Conservation (phyloP, 2,888 invertebrate species). For the Apamea anceps region DNA sequence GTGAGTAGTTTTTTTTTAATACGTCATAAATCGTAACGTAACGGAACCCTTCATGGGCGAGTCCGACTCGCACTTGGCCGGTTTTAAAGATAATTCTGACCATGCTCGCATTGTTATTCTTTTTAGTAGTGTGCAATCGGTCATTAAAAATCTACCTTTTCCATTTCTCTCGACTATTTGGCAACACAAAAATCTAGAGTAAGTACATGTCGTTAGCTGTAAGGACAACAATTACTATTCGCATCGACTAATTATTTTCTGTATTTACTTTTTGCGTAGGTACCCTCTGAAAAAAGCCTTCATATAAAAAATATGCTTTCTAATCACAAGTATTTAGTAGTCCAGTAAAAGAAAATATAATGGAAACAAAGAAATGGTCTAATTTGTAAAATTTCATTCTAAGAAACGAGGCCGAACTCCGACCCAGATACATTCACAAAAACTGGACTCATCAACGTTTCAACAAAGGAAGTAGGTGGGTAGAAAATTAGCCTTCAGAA, state of each 20-base stretch:
- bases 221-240: slow-evolving; percentile 13
- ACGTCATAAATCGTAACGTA: too few relatives aligned
- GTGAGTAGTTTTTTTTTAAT: too few relatives aligned
- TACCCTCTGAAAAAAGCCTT: not conserved
- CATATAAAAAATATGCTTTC: slow-evolving; percentile 19
- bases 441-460: slow-evolving; percentile 75
- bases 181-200: slow-evolving; percentile 14
- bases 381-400: slow-evolving; percentile 57
- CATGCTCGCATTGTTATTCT: not conserved
- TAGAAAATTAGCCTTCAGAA: slow-evolving; percentile 87
- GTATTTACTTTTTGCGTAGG: not conserved
- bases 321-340: slow-evolving; percentile 33
- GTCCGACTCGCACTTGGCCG: too few relatives aligned
- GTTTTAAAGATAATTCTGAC: not conserved
- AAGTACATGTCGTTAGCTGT: slow-evolving; percentile 9
- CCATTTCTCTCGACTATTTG: not conserved
- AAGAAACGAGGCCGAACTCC: slow-evolving; percentile 51
- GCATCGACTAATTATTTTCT: not conserved
- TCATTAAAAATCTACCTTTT: slow-evolving; percentile 5
- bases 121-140: slow-evolving; percentile 29
- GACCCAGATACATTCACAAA: slow-evolving; percentile 68
- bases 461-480: slow-evolving; percentile 80
- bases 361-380: slow-evolving; percentile 40
- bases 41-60: too few relatives aligned
- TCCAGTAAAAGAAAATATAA: slow-evolving; percentile 38